Evolutionary conservation across 2,113 vertebrate species (phyloP), one percentile per base, ranked within the genome.

Genomic region (Glaucidium brasilianum): DNA sequence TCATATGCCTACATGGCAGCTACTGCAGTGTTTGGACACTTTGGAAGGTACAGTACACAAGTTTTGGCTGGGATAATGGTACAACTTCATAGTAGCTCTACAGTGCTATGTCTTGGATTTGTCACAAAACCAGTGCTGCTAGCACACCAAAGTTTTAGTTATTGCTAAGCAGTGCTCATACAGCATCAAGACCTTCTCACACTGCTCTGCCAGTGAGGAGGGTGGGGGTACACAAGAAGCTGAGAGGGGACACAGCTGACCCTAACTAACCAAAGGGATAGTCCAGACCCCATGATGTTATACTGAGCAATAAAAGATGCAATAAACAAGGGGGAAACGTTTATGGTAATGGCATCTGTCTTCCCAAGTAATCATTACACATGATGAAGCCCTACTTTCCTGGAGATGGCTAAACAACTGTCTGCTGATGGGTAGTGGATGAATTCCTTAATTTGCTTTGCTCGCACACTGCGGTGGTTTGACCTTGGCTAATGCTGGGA

Each of bases 281-380:
- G 52, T 82, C 67, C 4, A 34, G 39, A 39, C 5, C 13, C 16
- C 12, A 30, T 1, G 3, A 13, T 1, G 1, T 5, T 1, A 1
- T 34, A 15, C 5, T 35, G 4, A 66, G 13, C 17, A 87, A 35
- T 34, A 53, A 78, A 77, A 75, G 7, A 25, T 50, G n/a, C 12
- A 67, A 13, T 47, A 47, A 47, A 47, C 22, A 77, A 72, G 27
- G 15, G 58, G 22, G 25, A 56, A 71, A 39, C 9, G 0, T 50
- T 80, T 2, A 1, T 7, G 2, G 5, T 37, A 23, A 68, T 17
- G 19, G 7, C 3, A 2, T 62, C 64, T 81, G 11, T 55, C 26
- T 75, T 47, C 20, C 29, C 13, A 58, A 56, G 35, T 27, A 52
- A 23, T 19, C 19, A 43, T 56, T 30, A 26, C 1, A 1, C 10